Evolutionary conservation across 2,797 vertebrate species (phyloP), one percentile per base, ranked within the genome.

Genomic region (Poliocrania exsul): DNA sequence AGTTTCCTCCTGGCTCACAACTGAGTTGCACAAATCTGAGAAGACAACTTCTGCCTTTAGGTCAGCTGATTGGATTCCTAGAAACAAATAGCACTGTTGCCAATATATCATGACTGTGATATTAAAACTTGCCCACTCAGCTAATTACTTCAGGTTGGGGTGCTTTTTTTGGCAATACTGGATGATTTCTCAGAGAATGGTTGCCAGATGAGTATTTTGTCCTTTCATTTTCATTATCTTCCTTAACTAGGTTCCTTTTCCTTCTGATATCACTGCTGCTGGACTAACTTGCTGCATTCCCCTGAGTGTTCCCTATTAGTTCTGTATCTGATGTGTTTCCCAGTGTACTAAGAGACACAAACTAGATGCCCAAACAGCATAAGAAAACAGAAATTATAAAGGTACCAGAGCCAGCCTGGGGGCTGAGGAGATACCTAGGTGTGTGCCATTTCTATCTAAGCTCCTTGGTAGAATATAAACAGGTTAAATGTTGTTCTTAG

Each of bases 401-500:
- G 7, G 31, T 77, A 56, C 18, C 21, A 44, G 49, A 86, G 49
- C 17, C 73, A 81, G 33, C 26, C 24, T 69, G 42, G 31, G 8
- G 50, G 4, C n/a, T 71, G 28, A 70, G 44, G 35, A 90, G 23
- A 31, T 25, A 33, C 29, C 26, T 49, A 44, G 60, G 25, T 5
- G 13, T 15, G 26, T 54, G 33, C 46, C 21, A 65, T 80, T 44
- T 77, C 40, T 54, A 28, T 73, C 50, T 47, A 25, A 86, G 16
- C 19, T 73, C 26, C 50, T 80, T 28, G 13, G 51, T 35, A 80
- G 61, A 53, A 51, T 38, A 65, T 64, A 66, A 86, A 47, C 42
- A 91, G 37, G 47, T 92, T 74, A 93, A 92, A 96, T 90, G 71
- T 70, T 81, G 20, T 92, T 93, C 81, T 80, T 75, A 17, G 58